Conservation (phyloP, 2,888 invertebrate species). For the Diarsia brunnea region DNA sequence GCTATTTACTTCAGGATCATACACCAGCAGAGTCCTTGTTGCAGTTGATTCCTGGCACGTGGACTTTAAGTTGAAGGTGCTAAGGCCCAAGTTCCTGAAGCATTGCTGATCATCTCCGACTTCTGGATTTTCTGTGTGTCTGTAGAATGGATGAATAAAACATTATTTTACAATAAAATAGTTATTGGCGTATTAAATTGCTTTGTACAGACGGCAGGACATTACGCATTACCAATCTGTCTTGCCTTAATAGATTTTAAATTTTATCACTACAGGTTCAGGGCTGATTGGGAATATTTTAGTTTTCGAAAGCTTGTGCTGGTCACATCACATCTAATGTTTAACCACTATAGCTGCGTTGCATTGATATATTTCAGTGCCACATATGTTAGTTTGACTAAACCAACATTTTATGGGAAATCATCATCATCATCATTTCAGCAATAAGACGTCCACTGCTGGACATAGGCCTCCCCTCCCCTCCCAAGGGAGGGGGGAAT, state of each 20-base stretch:
- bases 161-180: background rate
- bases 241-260: no score
- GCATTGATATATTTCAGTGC: background rate
- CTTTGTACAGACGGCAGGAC: background rate
- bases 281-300: no score
- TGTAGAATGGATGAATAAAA: slow-evolving; percentile 7
- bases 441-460: no score
- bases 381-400: background rate
- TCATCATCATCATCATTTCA: no score
- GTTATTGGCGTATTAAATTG: background rate
- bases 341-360: no score
- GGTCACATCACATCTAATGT: no score
- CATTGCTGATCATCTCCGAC: slow-evolving; percentile 12
- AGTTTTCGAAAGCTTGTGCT: no score
- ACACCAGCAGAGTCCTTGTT: slow-evolving; percentile 22
- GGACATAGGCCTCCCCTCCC: no score
- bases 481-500: no score
- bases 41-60: slow-evolving; percentile 13
- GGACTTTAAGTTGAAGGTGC: background rate
- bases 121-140: background rate
- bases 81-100: slow-evolving; percentile 19
- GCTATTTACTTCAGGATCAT: background rate
- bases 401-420: background rate
- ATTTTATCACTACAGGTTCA: no score
- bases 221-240: no score